Evolutionary conservation across 2,113 vertebrate species (phyloP).

Genomic region (Eudorcas thomsonii): DNA sequence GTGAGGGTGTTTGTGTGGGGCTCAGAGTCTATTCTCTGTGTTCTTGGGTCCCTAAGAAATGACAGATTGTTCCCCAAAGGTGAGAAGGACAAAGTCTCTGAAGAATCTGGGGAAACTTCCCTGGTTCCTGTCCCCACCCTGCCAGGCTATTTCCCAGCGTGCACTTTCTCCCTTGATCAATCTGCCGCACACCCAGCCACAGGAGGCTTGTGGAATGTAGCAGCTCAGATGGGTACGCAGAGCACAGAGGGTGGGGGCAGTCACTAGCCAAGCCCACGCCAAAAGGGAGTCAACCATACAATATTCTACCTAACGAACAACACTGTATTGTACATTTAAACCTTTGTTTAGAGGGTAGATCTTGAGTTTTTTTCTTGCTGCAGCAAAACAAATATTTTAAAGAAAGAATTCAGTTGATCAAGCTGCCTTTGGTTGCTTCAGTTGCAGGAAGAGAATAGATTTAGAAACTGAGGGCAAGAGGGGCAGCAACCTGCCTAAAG

Average conservation of each 20-base stretch:
- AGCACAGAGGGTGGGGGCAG: neutral
- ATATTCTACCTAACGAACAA: neutral
- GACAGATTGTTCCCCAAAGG: neutral
- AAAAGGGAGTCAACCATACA: neutral
- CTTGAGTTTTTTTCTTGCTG: neutral
- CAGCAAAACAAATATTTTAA: neutral
- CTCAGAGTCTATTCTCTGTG: no score
- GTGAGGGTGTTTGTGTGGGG: neutral
- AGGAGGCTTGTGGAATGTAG: neutral
- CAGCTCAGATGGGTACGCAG: neutral
- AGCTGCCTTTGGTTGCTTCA: neutral
- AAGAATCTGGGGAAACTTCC: neutral
- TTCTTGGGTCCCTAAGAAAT: neutral
- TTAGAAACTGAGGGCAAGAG: neutral
- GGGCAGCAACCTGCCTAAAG: neutral
- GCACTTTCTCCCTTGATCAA: neutral
- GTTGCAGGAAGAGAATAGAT: neutral
- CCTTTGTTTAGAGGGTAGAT: neutral
- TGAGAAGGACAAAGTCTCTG: neutral
- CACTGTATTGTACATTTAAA: neutral
- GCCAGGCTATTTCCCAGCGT: neutral
- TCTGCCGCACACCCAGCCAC: accelerated
- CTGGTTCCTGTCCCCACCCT: neutral
- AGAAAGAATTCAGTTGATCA: neutral
- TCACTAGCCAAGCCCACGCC: neutral